These are phyloP conservation scores for Aplysina aerophoba DNA, from an alignment of 37 sponge, comb jelly and placozoan genomes.

Conservation along the genomic window DNA sequence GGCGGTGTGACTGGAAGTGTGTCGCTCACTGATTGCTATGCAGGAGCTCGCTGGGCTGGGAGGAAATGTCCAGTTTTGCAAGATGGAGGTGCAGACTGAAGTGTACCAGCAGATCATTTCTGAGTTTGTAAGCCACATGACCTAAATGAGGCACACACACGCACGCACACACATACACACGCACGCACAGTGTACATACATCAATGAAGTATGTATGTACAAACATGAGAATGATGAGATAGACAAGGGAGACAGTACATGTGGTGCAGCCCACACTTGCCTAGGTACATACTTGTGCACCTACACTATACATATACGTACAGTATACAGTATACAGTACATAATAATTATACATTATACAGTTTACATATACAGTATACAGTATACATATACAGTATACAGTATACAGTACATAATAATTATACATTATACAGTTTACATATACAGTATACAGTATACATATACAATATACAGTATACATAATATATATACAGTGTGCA, in stretches of 20 bases:
- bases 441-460: no score
- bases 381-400: not conserved
- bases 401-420: no score
- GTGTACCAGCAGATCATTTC: slow-evolving; percentile 44
- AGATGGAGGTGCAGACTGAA: slow-evolving; percentile 64
- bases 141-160: not conserved
- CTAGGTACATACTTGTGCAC: no score
- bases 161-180: not conserved
- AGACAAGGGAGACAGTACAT: no score
- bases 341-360: not conserved
- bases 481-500: no score
- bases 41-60: slow-evolving; percentile 79
- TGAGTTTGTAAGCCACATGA: slow-evolving; percentile 49
- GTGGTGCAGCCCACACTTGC: no score
- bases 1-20: no score
- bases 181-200: not conserved
- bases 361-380: not conserved
- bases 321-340: no score
- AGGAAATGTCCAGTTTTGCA: slow-evolving; percentile 68
- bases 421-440: no score
- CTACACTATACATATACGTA: no score
- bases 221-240: not conserved
- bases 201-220: not conserved
- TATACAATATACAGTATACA: no score
- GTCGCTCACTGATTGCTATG: not conserved